Evolutionary conservation across 2,113 vertebrate species (phyloP), one percentile per base, ranked within the genome.

Genomic region (Stigmatopora argus): DNA sequence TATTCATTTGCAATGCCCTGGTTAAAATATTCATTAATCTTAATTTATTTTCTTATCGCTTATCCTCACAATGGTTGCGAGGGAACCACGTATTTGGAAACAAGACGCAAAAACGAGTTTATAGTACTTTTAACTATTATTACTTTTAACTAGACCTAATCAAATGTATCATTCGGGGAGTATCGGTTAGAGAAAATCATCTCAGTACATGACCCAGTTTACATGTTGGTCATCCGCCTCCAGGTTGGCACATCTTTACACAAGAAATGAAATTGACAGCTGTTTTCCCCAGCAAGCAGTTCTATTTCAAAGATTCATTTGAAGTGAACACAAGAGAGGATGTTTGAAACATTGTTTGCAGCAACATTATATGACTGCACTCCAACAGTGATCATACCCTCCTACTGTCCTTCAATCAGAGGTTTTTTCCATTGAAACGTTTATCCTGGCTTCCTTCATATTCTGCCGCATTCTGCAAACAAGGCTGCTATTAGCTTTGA

Each of bases 261-360:
- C 85, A 78, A 79, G 71, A 79, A 80, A 84, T 80, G 69, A 83
- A 87, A 83, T 72, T 78, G 72, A 80, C 86, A 85, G 81, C 82
- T 87, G 86, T 84, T 86, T 85, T 78, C 73, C 76, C 76, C 57
- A 18, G 76, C 74, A 75, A 78, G 56, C 55, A 60, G 62, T 78
- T 67, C 70, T 26, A 71, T 74, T 57, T 66, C 48, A 67, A 14
- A 26, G 63, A 64, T 21, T 77, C 56, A 55, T 74, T 61, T 74
- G 45, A 66, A 35, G 34, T 49, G 60, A 23, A 44, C 56, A 44
- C 44, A 75, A 55, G 62, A 77, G 76, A 58, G 78, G 73, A 81
- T 61, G 80, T 67, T 64, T 34, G 17, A 48, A 62, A 63, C 60
- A 66, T 55, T 72, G 35, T 26, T 65, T 62, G 53, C 48, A n/a